A percentile compares a stretch with the other conserved stretches of the same genome.
Evolutionary conservation across 1,140 invertebrate species (phyloP).

Genomic region (Ectropis grisescens): DNA sequence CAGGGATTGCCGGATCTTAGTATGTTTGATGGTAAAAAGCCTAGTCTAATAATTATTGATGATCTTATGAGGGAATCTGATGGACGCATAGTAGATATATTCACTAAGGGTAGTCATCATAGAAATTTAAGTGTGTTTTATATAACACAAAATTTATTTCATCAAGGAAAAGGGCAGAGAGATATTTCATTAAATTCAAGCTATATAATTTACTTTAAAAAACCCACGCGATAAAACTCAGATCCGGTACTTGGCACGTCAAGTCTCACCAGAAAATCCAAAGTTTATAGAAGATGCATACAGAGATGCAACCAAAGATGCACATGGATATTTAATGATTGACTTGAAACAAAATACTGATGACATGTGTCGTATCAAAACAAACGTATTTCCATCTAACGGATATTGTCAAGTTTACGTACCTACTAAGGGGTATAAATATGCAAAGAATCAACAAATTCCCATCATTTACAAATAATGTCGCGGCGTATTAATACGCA

Average conservation of each 20-base stretch:
- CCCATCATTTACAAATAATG: constrained; percentile 11
- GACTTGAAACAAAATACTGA: constrained; percentile 33
- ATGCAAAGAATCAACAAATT: constrained; percentile 3
- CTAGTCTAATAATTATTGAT: constrained; percentile 37
- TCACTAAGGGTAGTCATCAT: constrained; percentile 45
- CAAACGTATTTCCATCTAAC: constrained; percentile 3
- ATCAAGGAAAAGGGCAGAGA: constrained; percentile 41
- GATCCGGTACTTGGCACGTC: constrained; percentile 33
- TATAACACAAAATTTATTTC: constrained; percentile 53
- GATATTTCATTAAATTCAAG: constrained; percentile 44
- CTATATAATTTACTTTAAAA: constrained; percentile 52
- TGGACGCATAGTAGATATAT: constrained; percentile 40
- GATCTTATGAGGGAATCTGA: constrained; percentile 50
- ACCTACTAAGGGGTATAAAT: constrained; percentile 14
- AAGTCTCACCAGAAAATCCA: constrained; percentile 33
- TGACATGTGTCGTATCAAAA: constrained; percentile 15
- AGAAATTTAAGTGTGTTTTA: constrained; percentile 53
- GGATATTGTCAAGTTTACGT: constrained; percentile 7
- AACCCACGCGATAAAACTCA: constrained; percentile 50
- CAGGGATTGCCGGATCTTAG: constrained; percentile 30
- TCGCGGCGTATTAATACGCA: constrained; percentile 7
- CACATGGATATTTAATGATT: constrained; percentile 37
- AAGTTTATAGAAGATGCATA: constrained; percentile 47
- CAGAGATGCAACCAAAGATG: constrained; percentile 30
- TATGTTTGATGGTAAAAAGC: constrained; percentile 26